A percentile compares a stretch with the other conserved stretches of the same genome.
phyloP scores from a whole-genome alignment of 2,113 vertebrate species.

The Lepisosteus oculatus region DNA sequence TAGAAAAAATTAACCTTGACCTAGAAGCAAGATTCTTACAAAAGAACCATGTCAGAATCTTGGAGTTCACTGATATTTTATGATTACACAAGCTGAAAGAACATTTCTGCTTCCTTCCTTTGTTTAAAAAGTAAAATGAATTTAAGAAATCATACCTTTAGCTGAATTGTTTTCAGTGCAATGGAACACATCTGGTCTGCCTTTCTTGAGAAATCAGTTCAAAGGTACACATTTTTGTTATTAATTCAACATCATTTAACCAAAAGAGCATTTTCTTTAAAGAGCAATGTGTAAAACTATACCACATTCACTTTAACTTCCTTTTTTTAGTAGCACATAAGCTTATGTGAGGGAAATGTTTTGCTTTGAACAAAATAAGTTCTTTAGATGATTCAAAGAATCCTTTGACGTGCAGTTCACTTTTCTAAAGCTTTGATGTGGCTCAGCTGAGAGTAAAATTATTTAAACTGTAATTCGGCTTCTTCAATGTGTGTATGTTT shows the following conservation, averaged over 20 bases:
- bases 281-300: slow-evolving; percentile 21
- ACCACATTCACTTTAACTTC: slow-evolving; percentile 38
- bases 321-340: slow-evolving; percentile 40
- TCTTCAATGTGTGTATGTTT: slow-evolving; percentile 17
- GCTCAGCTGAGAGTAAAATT: slow-evolving; percentile 49
- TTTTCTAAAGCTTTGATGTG: slow-evolving; percentile 46
- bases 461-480: slow-evolving; percentile 32
- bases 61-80: no score
- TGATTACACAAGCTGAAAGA: no score
- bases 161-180: no score
- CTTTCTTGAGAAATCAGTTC: slow-evolving; percentile 29
- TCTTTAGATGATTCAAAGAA: slow-evolving; percentile 55
- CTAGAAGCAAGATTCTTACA: no score
- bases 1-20: neutral
- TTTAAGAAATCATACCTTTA: no score
- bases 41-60: no score
- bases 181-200: slow-evolving; percentile 37
- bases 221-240: slow-evolving; percentile 31
- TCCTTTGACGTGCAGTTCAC: slow-evolving; percentile 45
- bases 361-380: slow-evolving; percentile 56
- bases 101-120: no score
- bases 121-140: no score
- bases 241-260: slow-evolving; percentile 33
- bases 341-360: slow-evolving; percentile 46
- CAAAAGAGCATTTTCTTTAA: slow-evolving; percentile 14